These are phyloP conservation scores for Nematolebias whitei DNA, from an alignment of 2,113 vertebrate genomes.

Conservation along the genomic window DNA sequence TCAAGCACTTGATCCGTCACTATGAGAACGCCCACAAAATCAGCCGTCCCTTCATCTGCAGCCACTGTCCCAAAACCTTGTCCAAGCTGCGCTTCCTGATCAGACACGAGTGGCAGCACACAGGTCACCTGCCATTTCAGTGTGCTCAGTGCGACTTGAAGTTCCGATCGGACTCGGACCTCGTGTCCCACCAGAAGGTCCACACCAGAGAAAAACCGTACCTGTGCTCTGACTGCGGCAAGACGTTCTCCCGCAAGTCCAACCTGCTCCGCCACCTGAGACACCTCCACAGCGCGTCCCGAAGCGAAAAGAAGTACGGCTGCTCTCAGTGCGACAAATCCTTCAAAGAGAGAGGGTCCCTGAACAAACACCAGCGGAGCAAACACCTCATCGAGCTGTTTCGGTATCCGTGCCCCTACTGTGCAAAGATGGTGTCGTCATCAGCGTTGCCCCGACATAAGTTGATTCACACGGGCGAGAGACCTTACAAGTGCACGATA, in stretches of 20 bases:
- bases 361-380: slow-evolving; percentile 59
- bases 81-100: slow-evolving; percentile 47
- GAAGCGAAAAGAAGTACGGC: slow-evolving; percentile 26
- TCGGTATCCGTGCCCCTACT: slow-evolving; percentile 46
- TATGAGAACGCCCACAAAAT: slow-evolving; percentile 53
- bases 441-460: slow-evolving; percentile 49
- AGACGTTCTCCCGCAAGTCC: slow-evolving; percentile 44
- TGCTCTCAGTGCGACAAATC: slow-evolving; percentile 62
- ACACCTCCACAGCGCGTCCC: slow-evolving; percentile 50
- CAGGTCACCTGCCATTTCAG: slow-evolving; percentile 52
- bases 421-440: slow-evolving; percentile 50
- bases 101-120: slow-evolving; percentile 65
- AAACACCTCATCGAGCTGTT: slow-evolving; percentile 47
- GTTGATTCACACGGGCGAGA: slow-evolving; percentile 65
- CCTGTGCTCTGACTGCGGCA: slow-evolving; percentile 64
- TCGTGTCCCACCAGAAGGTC: slow-evolving; percentile 51
- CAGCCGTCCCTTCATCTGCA: slow-evolving; percentile 54
- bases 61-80: slow-evolving; percentile 26
- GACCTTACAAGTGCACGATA: slow-evolving; percentile 53
- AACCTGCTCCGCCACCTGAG: slow-evolving; percentile 59
- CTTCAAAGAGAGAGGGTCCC: slow-evolving; percentile 57
- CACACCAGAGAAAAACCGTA: slow-evolving; percentile 64
- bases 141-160: slow-evolving; percentile 48
- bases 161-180: slow-evolving; percentile 40
- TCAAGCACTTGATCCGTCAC: slow-evolving; percentile 48